Percentiles rank a stretch among this genome's conserved stretches.
Conservation (phyloP, 2,888 invertebrate genomes). For the Tinea semifulvella region DNA sequence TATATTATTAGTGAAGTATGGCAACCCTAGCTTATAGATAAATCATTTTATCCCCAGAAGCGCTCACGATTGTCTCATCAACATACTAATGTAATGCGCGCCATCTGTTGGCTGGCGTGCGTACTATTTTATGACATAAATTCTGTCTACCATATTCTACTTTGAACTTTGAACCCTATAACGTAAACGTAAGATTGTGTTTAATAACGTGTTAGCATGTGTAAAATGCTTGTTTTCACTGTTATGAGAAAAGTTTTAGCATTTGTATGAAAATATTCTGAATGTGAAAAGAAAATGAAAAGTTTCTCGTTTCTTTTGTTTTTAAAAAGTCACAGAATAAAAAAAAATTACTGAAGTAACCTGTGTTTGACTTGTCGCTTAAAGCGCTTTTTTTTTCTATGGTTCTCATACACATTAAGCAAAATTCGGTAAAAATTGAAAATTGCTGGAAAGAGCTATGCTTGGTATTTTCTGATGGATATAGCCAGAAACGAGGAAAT, state of each 20-base stretch:
- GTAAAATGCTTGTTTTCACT: constrained; percentile 6
- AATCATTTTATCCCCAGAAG: constrained; percentile 54
- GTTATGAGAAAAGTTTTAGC: constrained; percentile 40
- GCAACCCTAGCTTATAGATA: constrained; percentile 42
- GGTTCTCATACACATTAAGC: no score
- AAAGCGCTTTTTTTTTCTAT: no score
- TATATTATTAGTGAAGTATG: no score
- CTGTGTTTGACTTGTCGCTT: no score
- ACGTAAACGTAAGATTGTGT: background rate
- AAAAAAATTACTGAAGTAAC: no score
- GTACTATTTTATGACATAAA: constrained; percentile 3
- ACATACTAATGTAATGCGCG: constrained; percentile 58
- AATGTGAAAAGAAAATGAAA: background rate
- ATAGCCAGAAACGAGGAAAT: no score
- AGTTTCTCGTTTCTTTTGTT: background rate
- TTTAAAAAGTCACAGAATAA: background rate
- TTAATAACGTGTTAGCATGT: background rate
- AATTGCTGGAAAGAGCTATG: no score
- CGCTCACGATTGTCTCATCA: constrained; percentile 63
- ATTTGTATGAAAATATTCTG: constrained; percentile 24
- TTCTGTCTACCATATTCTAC: background rate
- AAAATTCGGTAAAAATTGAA: no score
- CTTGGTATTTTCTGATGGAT: no score
- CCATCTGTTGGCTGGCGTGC: constrained; percentile 24
- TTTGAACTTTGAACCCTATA: background rate